Base-by-base conservation (phyloP, 2,113 vertebrate genomes). In the Pavo muticus region DNA sequence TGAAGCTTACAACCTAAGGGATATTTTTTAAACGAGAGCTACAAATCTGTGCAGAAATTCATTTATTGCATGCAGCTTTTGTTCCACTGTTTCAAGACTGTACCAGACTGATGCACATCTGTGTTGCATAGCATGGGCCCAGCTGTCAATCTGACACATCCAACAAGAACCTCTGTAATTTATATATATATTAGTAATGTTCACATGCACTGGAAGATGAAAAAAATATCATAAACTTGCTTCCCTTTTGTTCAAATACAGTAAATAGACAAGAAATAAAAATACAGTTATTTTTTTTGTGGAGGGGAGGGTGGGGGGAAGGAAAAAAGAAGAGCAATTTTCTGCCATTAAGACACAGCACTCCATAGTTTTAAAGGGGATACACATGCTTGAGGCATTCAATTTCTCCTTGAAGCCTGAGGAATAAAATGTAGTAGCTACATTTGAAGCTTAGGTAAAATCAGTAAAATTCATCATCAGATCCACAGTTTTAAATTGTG, bases 31-130 rank as follows among this genome's bases (percentile, higher is more conserved):
- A 90, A 77, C 20, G 30, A 77, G 56, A 85, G 52, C 30, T 83
- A 86, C 60, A 94, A 88, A 94, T 86, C 85, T 47, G 71, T 47
- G 64, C 71, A 80, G 68, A 87, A 89, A 92, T 73, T 61, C 12
- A 90, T 83, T 91, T 91, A 68, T 77, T 70, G 45, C 27, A 30
- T 47, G 45, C 39, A 86, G 68, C 79, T 37, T 91, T 94, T 77
- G 18, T 60, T 95, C 65, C 16, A 47, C 45, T 86, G 45, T 70
- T 91, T 80, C 71, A 74, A 77, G 61, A 81, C 7, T 81, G 35
- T 69, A 59, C 60, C 56, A 77, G 63, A 32, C 59, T 59, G 59
- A 35, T 50, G 16, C 2, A 54, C 8, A 14, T 64, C 42, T 94
- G 42, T 88, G 39, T 75, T 80, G 23, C 32, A 32, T 0, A 85